Conservation (phyloP, 2,888 invertebrate species). For the Pachliopta kotzebuea region DNA sequence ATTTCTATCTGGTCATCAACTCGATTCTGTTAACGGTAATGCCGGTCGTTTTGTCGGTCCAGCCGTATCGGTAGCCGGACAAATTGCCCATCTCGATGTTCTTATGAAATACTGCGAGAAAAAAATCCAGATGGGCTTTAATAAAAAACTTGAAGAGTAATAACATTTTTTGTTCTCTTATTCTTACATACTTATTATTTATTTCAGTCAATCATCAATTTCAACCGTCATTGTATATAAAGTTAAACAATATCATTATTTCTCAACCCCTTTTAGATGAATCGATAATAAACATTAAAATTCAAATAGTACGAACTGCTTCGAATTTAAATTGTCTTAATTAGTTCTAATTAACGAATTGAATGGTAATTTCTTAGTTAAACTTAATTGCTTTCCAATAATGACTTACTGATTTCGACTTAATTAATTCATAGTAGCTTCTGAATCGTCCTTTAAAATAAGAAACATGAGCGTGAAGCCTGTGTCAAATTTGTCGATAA, state of each 20-base stretch:
- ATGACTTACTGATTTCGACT: constrained; percentile 37
- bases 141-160: not conserved
- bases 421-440: constrained; percentile 35
- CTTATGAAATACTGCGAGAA: constrained; percentile 21
- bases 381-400: constrained; percentile 42
- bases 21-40: constrained; percentile 72
- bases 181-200: not conserved
- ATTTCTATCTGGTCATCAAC: constrained; percentile 76
- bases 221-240: not conserved
- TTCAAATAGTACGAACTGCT: constrained; percentile 24
- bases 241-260: not conserved
- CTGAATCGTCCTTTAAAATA: constrained; percentile 29
- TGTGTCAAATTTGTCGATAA: constrained; percentile 6
- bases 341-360: constrained; percentile 32
- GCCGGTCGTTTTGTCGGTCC: constrained; percentile 63
- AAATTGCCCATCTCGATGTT: constrained; percentile 60
- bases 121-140: constrained; percentile 3
- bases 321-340: constrained; percentile 26
- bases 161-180: not conserved
- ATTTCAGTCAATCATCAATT: too few species aligned
- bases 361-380: constrained; percentile 36
- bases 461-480: constrained; percentile 21
- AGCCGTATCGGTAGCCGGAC: constrained; percentile 58
- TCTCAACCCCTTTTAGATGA: constrained; percentile 7
- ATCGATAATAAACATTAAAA: constrained; percentile 19